Conservation (phyloP, 1,140 invertebrate species). For the Paraescarpia echinospica region DNA sequence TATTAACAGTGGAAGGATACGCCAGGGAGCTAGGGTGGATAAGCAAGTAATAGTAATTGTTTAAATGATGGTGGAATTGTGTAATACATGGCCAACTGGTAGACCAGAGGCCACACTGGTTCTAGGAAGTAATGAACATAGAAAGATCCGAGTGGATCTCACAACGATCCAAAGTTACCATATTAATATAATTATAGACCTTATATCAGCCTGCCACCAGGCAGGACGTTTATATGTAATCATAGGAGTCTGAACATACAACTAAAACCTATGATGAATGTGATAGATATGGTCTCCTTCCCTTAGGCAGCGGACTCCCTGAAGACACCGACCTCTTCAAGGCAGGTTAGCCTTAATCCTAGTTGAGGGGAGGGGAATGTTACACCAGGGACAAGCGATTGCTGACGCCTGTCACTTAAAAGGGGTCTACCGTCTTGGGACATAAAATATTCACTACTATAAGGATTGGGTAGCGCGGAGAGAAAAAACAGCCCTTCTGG, state of each 20-base stretch:
- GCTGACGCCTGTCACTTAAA: not conserved
- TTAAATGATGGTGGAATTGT: too few species aligned
- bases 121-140: too few species aligned
- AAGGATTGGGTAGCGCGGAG: not conserved
- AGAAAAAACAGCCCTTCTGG: not conserved
- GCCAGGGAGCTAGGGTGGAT: too few species aligned
- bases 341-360: not conserved
- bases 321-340: not conserved
- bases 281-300: not conserved
- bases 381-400: not conserved
- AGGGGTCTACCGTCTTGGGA: not conserved
- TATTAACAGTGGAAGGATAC: too few species aligned
- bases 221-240: not conserved
- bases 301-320: not conserved
- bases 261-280: not conserved
- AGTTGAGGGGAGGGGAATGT: not conserved
- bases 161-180: too few species aligned
- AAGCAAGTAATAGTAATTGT: too few species aligned
- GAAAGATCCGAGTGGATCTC: too few species aligned
- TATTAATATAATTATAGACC: too few species aligned
- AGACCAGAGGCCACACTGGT: too few species aligned
- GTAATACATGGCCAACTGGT: too few species aligned
- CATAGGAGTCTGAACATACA: not conserved
- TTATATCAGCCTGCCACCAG: too few species aligned
- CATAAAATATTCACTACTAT: constrained; percentile 2